A percentile compares a stretch with the other conserved stretches of the same genome.
Evolutionary conservation across 2,888 invertebrate species (phyloP).

Genomic region (Aphidius colemani): DNA sequence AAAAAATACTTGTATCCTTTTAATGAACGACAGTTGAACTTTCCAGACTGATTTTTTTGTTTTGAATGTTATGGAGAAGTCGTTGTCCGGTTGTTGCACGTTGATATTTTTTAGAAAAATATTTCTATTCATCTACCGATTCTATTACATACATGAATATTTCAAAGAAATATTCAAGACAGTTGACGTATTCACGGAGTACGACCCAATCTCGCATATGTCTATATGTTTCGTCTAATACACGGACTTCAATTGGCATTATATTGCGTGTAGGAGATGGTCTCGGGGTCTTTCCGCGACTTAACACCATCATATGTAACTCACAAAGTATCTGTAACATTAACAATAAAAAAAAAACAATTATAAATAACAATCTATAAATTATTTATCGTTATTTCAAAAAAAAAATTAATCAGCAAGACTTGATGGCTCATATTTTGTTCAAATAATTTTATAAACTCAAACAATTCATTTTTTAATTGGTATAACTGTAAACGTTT

Average conservation of each 20-base stretch:
- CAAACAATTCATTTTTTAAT: no score
- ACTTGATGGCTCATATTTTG: no score
- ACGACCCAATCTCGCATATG: slow-evolving; percentile 66
- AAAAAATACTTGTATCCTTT: not conserved
- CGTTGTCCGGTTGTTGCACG: slow-evolving; percentile 46
- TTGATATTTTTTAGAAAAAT: slow-evolving; percentile 46
- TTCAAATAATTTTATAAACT: no score
- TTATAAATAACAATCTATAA: not conserved
- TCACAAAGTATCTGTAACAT: slow-evolving; percentile 68
- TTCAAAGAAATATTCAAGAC: slow-evolving; percentile 67
- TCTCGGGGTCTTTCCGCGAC: slow-evolving; percentile 47
- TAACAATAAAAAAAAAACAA: slow-evolving; percentile 17
- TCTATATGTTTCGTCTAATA: not conserved
- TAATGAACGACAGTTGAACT: slow-evolving; percentile 36
- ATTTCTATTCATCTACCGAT: slow-evolving; percentile 56
- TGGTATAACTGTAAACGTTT: no score
- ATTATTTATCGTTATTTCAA: no score
- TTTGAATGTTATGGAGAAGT: slow-evolving; percentile 43
- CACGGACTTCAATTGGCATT: slow-evolving; percentile 59
- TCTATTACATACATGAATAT: no score
- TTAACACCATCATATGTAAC: slow-evolving; percentile 66
- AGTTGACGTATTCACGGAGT: slow-evolving; percentile 68
- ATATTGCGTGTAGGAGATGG: slow-evolving; percentile 60
- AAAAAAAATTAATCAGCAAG: no score
- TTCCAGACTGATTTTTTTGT: slow-evolving; percentile 37